Percentiles rank a stretch among this genome's conserved stretches.
Conservation (phyloP, 2,888 invertebrate genomes). For the Leptopilina drosophilae region DNA sequence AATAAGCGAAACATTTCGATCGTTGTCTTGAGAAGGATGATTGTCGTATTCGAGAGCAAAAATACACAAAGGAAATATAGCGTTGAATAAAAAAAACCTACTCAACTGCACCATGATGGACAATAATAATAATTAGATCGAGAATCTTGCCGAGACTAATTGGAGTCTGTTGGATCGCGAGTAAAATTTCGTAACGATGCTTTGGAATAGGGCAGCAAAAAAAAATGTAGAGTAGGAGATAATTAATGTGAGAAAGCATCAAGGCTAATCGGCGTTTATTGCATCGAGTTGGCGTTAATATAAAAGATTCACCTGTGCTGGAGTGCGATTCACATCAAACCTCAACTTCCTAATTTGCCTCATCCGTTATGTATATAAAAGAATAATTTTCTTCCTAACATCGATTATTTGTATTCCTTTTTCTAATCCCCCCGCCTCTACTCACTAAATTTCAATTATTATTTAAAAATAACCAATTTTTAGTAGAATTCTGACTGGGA, state of each 20-base stretch:
- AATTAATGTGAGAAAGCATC: conserved; percentile 67
- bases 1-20: conserved; percentile 6
- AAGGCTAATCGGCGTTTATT: conserved; percentile 61
- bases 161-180: conserved; percentile 53
- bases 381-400: too few relatives aligned
- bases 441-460: too few relatives aligned
- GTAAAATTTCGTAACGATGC: conserved; percentile 61
- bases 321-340: background rate
- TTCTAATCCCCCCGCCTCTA: too few relatives aligned
- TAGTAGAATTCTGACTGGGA: too few relatives aligned
- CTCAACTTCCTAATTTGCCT: conserved; percentile 30
- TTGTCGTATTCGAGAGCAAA: conserved; percentile 26
- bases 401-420: background rate
- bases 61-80: conserved; percentile 39
- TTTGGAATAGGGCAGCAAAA: conserved; percentile 17
- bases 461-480: too few relatives aligned
- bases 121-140: conserved; percentile 47
- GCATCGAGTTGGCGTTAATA: conserved; percentile 36
- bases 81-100: conserved; percentile 45
- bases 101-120: conserved; percentile 43
- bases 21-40: conserved; percentile 44
- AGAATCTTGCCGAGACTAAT: conserved; percentile 52
- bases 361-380: conserved; percentile 24
- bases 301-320: conserved; percentile 17
- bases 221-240: conserved; percentile 36